Evolutionary conservation across 2,888 invertebrate species (phyloP).

Genomic region (Teinopalpus imperialis): DNA sequence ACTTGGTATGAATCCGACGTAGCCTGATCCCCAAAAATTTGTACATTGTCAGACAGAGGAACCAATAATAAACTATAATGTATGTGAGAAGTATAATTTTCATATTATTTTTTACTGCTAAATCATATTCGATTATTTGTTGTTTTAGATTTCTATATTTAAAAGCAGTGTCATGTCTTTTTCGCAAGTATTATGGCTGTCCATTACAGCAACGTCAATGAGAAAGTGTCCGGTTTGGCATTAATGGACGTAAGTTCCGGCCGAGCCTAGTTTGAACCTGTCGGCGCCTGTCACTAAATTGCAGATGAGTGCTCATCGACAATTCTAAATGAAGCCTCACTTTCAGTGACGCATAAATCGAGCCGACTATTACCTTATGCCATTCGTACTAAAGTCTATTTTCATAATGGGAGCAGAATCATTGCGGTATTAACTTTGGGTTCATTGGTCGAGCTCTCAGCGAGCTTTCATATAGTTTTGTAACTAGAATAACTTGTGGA

Average conservation of each 20-base stretch:
- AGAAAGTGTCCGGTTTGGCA: conserved; percentile 1
- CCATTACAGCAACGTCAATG: conserved; percentile 1
- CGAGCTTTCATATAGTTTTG: conserved; percentile 16
- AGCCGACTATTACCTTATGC: conserved; percentile 3
- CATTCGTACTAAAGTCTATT: neutral
- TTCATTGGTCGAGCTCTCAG: conserved; percentile 11
- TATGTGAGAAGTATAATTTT: too few relatives aligned
- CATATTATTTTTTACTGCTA: too few relatives aligned
- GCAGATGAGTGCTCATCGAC: conserved; percentile 20
- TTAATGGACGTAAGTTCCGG: conserved; percentile 18
- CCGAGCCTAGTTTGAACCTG: conserved; percentile 11
- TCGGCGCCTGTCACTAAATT: conserved; percentile 21
- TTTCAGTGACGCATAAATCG: neutral
- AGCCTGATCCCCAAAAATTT: too few relatives aligned
- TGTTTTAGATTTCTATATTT: too few relatives aligned
- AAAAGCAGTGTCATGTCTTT: too few relatives aligned
- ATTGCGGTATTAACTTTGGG: conserved; percentile 10
- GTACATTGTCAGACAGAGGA: too few relatives aligned
- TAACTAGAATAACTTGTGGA: conserved; percentile 15
- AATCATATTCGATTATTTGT: too few relatives aligned
- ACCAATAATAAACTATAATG: too few relatives aligned
- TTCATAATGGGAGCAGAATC: neutral
- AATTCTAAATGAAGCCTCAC: conserved; percentile 18
- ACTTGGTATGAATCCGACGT: too few relatives aligned
- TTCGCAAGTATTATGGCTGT: too few relatives aligned